Base-by-base conservation (phyloP, 2,113 vertebrate species). In the Grammomys surdaster region DNA sequence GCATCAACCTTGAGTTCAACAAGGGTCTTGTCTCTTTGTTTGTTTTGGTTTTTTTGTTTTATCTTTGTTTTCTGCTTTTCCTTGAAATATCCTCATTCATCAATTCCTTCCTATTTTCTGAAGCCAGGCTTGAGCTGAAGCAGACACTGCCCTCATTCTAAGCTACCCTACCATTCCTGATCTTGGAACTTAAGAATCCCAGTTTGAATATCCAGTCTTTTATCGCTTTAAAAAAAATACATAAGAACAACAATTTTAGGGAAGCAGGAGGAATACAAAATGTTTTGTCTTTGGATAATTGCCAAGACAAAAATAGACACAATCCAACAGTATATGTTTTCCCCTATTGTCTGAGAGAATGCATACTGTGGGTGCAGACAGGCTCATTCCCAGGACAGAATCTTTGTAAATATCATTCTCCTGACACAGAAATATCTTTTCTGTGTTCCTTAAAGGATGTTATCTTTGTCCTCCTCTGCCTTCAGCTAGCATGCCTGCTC, bases 161-260 rank as follows among this genome's bases (percentile, higher is more conserved):
- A 77, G 14, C 54, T 31, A 22, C 40, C 10, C 26, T n/a, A 13
- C 0, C 0, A 13, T 46, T 65, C 54, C 67, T 70, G 33, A 58
- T 40, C 58, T 46, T 12, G 24, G 54, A 8, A 72, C 31, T 63
- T 54, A 46, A 19, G 13, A 22, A 73, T 90, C 12, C 63, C 31
- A 28, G 17, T 56, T 92, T 43, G 46, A 5, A 14, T 89, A 31
- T 75, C 51, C 87, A 40, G 36, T n/a, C 16, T 40, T 88, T 80
- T 22, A 17, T 36, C 48, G 8, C 63, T 89, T 95, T 33, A 67
- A 93, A 94, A 70, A 94, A 93, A 88, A 19, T 9, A 93, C 24
- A 26, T 16, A 94, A 89, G 17, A 69, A n/a, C 3, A 16, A 76
- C 51, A 63, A 8, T 28, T 46, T 87, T 76, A 89, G 31, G 48